phyloP scores from a whole-genome alignment of 2,888 invertebrate genomes.

The Sturmia bella region DNA sequence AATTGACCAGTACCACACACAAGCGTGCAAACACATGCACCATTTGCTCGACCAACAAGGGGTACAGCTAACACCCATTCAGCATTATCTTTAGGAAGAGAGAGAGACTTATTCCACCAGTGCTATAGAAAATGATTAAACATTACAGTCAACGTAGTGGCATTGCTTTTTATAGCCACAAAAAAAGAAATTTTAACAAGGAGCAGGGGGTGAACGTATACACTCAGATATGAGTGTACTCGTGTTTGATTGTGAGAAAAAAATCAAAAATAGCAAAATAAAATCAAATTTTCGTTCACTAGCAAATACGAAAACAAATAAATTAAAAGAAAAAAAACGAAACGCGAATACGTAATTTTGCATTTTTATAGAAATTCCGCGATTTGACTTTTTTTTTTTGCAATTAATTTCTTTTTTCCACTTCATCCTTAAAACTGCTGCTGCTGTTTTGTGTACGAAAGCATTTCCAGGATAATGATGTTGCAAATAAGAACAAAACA shows the following conservation, averaged over 20 bases:
- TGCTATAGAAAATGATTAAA: slow-evolving; percentile 43
- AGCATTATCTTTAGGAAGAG: background rate
- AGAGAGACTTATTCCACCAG: slow-evolving; percentile 7
- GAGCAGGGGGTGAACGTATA: slow-evolving; percentile 6
- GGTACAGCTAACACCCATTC: slow-evolving; percentile 53
- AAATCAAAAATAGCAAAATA: slow-evolving; percentile 53
- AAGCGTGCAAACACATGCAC: slow-evolving; percentile 8
- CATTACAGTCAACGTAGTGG: slow-evolving; percentile 43
- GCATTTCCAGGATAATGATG: slow-evolving; percentile 53
- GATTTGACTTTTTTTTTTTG: slow-evolving; percentile 74
- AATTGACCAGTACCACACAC: slow-evolving; percentile 57
- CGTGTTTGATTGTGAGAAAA: background rate
- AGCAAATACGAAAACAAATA: slow-evolving; percentile 45
- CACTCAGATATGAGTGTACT: background rate
- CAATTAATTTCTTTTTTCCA: slow-evolving; percentile 57
- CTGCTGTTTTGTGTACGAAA: slow-evolving; percentile 27
- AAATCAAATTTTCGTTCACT: slow-evolving; percentile 43
- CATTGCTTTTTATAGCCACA: slow-evolving; percentile 22
- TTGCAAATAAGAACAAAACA: slow-evolving; percentile 72
- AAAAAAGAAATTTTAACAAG: background rate
- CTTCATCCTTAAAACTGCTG: slow-evolving; percentile 39
- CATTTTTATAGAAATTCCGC: slow-evolving; percentile 79
- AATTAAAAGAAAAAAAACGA: slow-evolving; percentile 15
- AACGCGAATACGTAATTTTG: slow-evolving; percentile 79
- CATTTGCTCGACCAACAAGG: slow-evolving; percentile 51